phyloP scores from a whole-genome alignment of 2,113 vertebrate species.

The Clinocottus analis region DNA sequence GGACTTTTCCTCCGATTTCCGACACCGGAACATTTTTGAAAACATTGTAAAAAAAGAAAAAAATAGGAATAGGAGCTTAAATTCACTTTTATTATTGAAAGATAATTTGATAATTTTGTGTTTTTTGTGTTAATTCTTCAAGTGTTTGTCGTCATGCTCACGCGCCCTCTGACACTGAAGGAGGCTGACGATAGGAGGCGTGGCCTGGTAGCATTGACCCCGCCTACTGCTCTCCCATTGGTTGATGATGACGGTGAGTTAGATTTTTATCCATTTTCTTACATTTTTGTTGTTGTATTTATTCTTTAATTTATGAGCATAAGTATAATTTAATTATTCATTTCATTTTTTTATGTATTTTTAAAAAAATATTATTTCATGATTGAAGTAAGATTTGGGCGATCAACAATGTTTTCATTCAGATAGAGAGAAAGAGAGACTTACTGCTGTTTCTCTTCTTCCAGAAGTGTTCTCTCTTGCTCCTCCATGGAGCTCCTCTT shows the following conservation, averaged over 20 bases:
- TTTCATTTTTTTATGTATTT: background rate
- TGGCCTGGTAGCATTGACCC: background rate
- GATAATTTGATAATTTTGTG: too few relatives aligned
- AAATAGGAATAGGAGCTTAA: too few relatives aligned
- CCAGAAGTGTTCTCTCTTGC: constrained; percentile 25
- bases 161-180: constrained; percentile 15
- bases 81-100: too few relatives aligned
- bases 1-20: background rate
- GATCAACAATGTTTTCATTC: too few relatives aligned
- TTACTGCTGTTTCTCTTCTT: constrained; percentile 4
- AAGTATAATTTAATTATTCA: too few relatives aligned
- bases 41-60: too few relatives aligned
- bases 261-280: too few relatives aligned
- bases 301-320: background rate
- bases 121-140: background rate
- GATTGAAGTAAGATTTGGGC: too few relatives aligned
- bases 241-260: too few relatives aligned
- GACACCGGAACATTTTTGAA: too few relatives aligned
- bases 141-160: constrained; percentile 40
- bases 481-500: constrained; percentile 5
- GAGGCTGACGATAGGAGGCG: constrained; percentile 16
- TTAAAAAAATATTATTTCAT: too few relatives aligned
- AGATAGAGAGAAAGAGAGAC: too few relatives aligned
- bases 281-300: background rate
- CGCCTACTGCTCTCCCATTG: constrained; percentile 25